Base-by-base conservation (phyloP, 1,140 invertebrate species). In the Lepidurus couesii region DNA sequence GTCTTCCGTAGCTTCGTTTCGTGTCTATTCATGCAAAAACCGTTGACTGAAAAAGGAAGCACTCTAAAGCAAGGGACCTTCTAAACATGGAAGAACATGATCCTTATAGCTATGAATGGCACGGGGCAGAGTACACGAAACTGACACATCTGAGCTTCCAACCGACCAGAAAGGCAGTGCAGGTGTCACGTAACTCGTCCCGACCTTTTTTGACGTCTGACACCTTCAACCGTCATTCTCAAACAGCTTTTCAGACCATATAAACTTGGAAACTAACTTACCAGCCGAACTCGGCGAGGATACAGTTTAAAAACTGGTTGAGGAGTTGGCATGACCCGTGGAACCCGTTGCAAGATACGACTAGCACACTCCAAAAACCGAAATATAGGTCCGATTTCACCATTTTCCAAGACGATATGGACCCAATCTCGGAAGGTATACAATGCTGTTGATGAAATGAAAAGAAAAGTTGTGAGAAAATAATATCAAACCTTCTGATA, bases 401-500 rank as follows among this genome's bases (percentile, higher is more conserved):
- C 75, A 6, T 77, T 43, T 77, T 77, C 42, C 13, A 65, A 65
- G 53, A 13, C 13, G 21, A 77, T 44, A 13, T 47, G 75, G 24
- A 45, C 47, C 75, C 75, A 77, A 47, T 77, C 34, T 16, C 43
- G 75, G 47, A 45, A 77, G 24, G 34, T 77, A 21, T 45, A 77
- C 34, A 77, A 44, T 7, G 75, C 75, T 77, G n/a, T n/a, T 24
- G 26, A 11, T n/a, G 13, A 75, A 75, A 42, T 75, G 16, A 47
- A 16, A 11, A 4, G n/a, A 34, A 10, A 21, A 75, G 13, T 13
- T 75, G 42, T 2, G 0, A 34, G 34, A 34, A 34, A 34, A 34
- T 4, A 34, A 34, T 34, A 2, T 4, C 34, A 34, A 34, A 34
- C 34, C 34, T 34, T 34, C 34, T 34, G 3, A 34, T 34, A 44